phyloP scores from a whole-genome alignment of 1,140 invertebrate genomes.

The Andricus grossulariae region DNA sequence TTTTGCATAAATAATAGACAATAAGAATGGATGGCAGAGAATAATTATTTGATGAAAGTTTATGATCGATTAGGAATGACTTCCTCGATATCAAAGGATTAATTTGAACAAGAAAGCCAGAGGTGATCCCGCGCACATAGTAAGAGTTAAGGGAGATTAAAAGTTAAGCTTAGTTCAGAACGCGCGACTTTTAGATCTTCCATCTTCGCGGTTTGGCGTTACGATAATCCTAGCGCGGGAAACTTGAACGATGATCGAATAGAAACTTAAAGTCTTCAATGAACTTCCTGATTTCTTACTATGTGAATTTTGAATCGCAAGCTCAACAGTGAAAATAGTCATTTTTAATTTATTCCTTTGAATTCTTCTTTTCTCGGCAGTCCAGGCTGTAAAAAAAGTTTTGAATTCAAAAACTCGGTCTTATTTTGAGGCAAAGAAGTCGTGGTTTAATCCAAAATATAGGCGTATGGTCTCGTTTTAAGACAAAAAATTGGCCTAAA shows the following conservation, averaged over 20 bases:
- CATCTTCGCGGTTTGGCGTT: neutral
- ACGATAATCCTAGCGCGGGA: conserved; percentile 3
- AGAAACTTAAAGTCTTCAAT: neutral
- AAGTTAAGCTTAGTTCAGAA: neutral
- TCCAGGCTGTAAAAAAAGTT: too few relatives aligned
- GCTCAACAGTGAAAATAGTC: too few relatives aligned
- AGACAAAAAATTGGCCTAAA: too few relatives aligned
- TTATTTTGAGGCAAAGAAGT: too few relatives aligned
- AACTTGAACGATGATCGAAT: neutral
- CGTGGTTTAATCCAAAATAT: too few relatives aligned
- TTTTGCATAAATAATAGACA: neutral
- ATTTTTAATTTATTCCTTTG: too few relatives aligned
- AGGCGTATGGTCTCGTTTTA: too few relatives aligned
- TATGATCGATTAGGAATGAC: neutral
- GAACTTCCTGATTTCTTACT: too few relatives aligned
- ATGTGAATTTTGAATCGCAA: too few relatives aligned
- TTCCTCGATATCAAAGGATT: neutral
- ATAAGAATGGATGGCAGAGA: neutral
- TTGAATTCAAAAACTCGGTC: too few relatives aligned
- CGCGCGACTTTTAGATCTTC: conserved; percentile 4
- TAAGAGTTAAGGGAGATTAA: conserved; percentile 11
- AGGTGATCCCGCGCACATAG: neutral
- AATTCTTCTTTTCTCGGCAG: too few relatives aligned
- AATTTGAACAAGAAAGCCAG: neutral
- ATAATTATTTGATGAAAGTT: neutral